phyloP scores from a whole-genome alignment of 2,797 vertebrate genomes.

The Premnoplex brunnescens region DNA sequence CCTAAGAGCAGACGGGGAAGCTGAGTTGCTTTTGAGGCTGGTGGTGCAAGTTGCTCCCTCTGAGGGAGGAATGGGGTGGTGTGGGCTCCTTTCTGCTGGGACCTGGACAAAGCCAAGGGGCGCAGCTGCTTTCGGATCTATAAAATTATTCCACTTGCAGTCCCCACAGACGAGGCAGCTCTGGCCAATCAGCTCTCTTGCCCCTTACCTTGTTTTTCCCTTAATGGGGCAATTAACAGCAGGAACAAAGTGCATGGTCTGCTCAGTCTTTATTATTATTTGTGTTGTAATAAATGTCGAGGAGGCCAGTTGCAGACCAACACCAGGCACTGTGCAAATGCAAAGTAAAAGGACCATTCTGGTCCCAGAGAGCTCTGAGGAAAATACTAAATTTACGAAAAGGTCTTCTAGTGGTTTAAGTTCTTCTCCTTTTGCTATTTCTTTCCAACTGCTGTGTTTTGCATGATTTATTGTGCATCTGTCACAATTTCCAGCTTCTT shows the following conservation, averaged over 20 bases:
- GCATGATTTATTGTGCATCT: conserved; percentile 55
- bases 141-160: conserved; percentile 51
- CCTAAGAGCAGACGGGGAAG: neutral
- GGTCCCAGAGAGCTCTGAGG: conserved; percentile 1
- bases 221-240: conserved; percentile 69
- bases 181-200: conserved; percentile 55
- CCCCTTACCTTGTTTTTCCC: conserved; percentile 59
- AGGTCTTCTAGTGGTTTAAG: neutral
- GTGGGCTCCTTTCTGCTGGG: neutral
- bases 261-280: conserved; percentile 62
- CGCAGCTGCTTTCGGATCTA: conserved; percentile 43
- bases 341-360: neutral
- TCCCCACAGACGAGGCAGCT: conserved; percentile 42
- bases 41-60: neutral
- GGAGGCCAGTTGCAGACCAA: conserved; percentile 23
- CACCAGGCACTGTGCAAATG: neutral
- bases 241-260: conserved; percentile 62
- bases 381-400: neutral
- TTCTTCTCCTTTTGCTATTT: neutral
- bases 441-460: conserved; percentile 44
- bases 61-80: neutral
- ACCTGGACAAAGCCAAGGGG: conserved; percentile 52
- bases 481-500: conserved; percentile 38
- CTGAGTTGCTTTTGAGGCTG: neutral
- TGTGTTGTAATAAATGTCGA: conserved; percentile 48